Conservation (phyloP, 2,888 invertebrate genomes). For the Blomia tropicalis region DNA sequence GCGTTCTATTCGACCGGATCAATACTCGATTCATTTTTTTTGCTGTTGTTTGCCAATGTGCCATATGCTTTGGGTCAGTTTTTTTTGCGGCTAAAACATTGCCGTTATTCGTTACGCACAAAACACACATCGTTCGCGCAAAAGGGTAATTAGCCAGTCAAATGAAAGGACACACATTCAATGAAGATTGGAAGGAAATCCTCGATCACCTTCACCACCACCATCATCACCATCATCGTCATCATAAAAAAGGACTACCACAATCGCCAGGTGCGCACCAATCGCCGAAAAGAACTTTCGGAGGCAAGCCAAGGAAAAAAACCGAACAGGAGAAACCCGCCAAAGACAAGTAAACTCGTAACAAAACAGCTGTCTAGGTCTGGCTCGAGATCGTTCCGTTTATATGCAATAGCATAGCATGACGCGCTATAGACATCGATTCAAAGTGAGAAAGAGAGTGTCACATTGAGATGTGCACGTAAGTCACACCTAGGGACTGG, state of each 20-base stretch:
- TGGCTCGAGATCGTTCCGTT: too few relatives aligned
- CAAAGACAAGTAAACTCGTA: not conserved
- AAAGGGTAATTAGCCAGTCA: not conserved
- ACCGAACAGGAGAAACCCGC: not conserved
- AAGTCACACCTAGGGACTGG: slow-evolving; percentile 3
- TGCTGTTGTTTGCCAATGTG: not conserved
- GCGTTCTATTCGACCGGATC: too few relatives aligned
- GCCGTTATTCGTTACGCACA: not conserved
- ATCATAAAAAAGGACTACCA: not conserved
- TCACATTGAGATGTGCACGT: slow-evolving; percentile 14
- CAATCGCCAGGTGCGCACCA: slow-evolving; percentile 8
- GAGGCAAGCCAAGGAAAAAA: slow-evolving; percentile 5
- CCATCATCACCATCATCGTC: too few relatives aligned
- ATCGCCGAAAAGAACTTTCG: not conserved
- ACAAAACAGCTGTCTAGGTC: slow-evolving; percentile 7
- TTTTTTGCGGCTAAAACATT: not conserved
- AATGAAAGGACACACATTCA: not conserved
- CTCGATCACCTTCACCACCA: not conserved
- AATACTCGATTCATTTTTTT: too few relatives aligned
- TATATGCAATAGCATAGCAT: slow-evolving; percentile 4
- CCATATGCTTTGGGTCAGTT: not conserved
- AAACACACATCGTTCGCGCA: too few relatives aligned
- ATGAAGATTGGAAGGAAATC: not conserved
- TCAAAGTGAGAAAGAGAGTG: slow-evolving; percentile 1
- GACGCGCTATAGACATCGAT: too few relatives aligned